Percentiles rank a stretch among this genome's conserved stretches.
Evolutionary conservation across 2,797 vertebrate species (phyloP).

Genomic region (Orestias chungarensis): DNA sequence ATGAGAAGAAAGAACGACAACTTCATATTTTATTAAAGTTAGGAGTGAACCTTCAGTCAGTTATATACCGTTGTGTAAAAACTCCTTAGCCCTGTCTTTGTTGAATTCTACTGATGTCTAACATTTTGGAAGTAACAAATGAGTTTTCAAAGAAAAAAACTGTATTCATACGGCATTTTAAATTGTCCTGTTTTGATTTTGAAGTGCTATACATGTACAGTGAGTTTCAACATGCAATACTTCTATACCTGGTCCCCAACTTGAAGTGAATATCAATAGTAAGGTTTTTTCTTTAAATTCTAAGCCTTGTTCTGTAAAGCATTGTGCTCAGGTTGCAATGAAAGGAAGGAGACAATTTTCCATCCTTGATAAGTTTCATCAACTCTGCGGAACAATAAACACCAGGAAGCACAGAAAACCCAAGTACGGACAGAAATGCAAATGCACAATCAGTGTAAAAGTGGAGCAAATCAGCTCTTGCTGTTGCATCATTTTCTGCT

Average conservation of each 20-base stretch:
- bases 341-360: neutral
- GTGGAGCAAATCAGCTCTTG: conserved; percentile 56
- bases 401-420: neutral
- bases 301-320: neutral
- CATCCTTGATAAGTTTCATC: neutral
- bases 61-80: neutral
- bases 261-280: neutral
- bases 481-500: conserved; percentile 34
- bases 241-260: neutral
- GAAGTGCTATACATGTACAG: neutral
- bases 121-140: neutral
- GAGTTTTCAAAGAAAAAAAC: neutral
- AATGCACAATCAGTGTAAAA: conserved; percentile 64
- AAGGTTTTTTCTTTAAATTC: neutral
- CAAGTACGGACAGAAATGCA: conserved; percentile 18
- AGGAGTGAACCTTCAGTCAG: neutral
- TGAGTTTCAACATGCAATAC: neutral
- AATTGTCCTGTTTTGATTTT: neutral
- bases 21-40: neutral
- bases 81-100: neutral
- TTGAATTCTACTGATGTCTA: neutral
- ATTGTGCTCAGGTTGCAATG: too few relatives aligned
- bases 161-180: neutral
- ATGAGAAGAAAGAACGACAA: neutral
- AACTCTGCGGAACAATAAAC: neutral